Base-by-base conservation (phyloP, 2,797 vertebrate species). In the Pteronotus mesoamericanus region DNA sequence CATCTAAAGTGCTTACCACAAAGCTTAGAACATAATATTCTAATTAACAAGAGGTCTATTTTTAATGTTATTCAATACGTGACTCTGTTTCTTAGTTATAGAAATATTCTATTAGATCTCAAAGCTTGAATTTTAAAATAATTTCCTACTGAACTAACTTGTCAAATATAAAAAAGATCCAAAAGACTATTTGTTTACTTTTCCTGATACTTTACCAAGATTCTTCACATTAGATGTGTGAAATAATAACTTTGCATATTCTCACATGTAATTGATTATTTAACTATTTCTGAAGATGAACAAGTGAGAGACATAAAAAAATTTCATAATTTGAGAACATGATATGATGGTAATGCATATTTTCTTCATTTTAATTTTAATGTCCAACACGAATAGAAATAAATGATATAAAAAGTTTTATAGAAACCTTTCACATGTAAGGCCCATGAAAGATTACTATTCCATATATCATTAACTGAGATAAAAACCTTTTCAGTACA, bases 251-350 rank as follows among this genome's bases (percentile, higher is more conserved):
- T 68, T 80, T 91, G 51, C 95, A 83, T 97, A 91, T 97, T 98
- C 97, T 98, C 97, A 97, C 96, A 98, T 95, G 89, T 96, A 97
- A 95, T 16, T 98, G 97, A 97, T 98, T 98, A 89, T 93, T 98
- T 97, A 98, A 96, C 97, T 96, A 46, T 95, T 98, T 97, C 94
- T 44, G 42, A 95, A 74, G 75, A 44, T 95, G 82, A 82, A 93
- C 89, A 97, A 89, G 96, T 3, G 2, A 82, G 48, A 95, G 34
- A 88, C 48, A 91, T 55, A 57, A 24, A 59, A 92, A 82, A 72
- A 59, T 16, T 90, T 64, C 26, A 78, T 71, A 78, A 77, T 86
- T 93, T 34, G 94, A 97, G 93, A 88, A 96, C 90, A 90, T 78
- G 29, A 37, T 94, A 97, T 93, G 53, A 21, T 64, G 71, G 37